Conservation (phyloP, 2,113 vertebrate species). For the Peromyscus polionotus region DNA sequence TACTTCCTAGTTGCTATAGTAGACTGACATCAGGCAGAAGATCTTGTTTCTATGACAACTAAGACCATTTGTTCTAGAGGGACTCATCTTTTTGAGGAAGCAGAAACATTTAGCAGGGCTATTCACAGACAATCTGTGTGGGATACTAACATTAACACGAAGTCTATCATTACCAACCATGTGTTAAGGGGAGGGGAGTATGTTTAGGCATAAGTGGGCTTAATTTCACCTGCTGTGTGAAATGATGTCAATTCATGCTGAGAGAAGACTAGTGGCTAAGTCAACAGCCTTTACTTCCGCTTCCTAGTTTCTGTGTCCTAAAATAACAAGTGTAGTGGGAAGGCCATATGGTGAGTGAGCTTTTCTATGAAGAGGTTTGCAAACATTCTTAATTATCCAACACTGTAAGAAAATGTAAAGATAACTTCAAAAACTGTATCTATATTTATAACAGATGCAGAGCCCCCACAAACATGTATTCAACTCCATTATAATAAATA, state of each 20-base stretch:
- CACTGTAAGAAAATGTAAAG: slow-evolving; percentile 10
- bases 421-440: background rate
- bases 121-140: slow-evolving; percentile 29
- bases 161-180: slow-evolving; percentile 8
- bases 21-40: slow-evolving; percentile 1
- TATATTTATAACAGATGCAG: slow-evolving; percentile 5
- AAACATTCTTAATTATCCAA: slow-evolving; percentile 46
- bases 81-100: slow-evolving; percentile 9
- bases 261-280: background rate
- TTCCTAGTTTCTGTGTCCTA: slow-evolving; percentile 39
- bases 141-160: slow-evolving; percentile 7
- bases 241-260: background rate
- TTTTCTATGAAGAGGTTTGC: slow-evolving; percentile 35
- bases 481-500: background rate
- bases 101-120: slow-evolving; percentile 18
- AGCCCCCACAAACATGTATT: background rate
- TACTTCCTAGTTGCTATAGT: slow-evolving; percentile 28
- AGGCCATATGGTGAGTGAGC: slow-evolving; percentile 18
- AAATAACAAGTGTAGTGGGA: slow-evolving; percentile 41
- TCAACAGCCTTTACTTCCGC: slow-evolving; percentile 34
- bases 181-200: background rate
- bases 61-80: slow-evolving; percentile 11
- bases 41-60: slow-evolving; percentile 49
- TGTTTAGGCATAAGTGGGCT: slow-evolving; percentile 27
- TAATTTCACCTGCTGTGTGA: slow-evolving; percentile 50